These are phyloP conservation scores for Drosophila colorata DNA, from an alignment of 2,888 invertebrate genomes.

Conservation along the genomic window DNA sequence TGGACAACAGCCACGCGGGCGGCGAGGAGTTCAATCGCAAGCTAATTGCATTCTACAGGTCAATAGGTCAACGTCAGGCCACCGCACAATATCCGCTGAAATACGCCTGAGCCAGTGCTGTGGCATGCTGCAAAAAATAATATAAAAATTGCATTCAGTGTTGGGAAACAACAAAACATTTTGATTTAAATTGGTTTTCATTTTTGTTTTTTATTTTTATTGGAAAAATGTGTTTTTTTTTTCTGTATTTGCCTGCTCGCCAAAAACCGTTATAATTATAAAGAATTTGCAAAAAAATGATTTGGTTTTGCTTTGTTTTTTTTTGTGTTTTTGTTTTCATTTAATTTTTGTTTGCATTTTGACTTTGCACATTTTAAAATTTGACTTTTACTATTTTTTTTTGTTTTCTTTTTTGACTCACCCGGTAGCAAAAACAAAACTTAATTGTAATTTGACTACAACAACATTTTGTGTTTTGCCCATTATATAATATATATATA, in stretches of 20 bases:
- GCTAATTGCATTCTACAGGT: not conserved
- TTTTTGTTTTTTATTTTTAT: conserved; percentile 56
- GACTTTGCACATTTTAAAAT: conserved; percentile 68
- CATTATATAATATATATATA: conserved; percentile 63
- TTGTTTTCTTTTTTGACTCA: conserved; percentile 24
- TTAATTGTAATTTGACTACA: conserved; percentile 81
- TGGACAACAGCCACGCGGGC: conserved; percentile 34
- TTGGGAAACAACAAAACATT: not conserved
- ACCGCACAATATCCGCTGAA: not conserved
- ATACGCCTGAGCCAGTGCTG: not conserved
- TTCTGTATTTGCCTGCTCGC: conserved; percentile 58
- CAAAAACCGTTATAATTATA: conserved; percentile 68
- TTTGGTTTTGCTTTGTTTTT: conserved; percentile 34
- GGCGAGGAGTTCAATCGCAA: conserved; percentile 32
- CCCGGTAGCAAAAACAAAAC: conserved; percentile 77
- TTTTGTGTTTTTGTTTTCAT: conserved; percentile 6
- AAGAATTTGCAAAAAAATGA: conserved; percentile 72
- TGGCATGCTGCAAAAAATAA: not conserved
- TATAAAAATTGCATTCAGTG: not conserved
- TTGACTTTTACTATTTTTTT: conserved; percentile 49
- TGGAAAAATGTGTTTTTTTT: conserved; percentile 67
- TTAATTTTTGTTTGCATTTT: conserved; percentile 31
- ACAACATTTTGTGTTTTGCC: conserved; percentile 79
- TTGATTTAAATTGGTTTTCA: conserved; percentile 16
- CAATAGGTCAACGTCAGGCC: not conserved